Evolutionary conservation across 1,140 invertebrate genomes (phyloP).

Genomic region (Monochamus saltuarius): DNA sequence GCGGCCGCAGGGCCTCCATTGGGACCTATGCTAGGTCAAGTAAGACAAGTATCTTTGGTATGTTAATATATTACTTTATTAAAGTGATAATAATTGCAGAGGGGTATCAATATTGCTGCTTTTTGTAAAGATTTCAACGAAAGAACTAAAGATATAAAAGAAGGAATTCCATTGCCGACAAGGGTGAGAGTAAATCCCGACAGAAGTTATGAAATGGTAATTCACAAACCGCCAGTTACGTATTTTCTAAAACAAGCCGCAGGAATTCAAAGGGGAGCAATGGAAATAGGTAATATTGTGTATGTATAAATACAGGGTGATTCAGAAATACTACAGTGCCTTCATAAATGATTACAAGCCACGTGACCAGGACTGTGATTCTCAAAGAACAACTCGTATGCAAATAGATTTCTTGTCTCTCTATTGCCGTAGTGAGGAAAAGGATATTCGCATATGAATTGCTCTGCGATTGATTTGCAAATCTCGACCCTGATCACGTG

Average conservation of each 20-base stretch:
- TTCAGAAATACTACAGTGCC: too few species aligned
- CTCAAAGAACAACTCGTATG: too few species aligned
- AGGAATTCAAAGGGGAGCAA: conserved; percentile 81
- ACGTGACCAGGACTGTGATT: too few species aligned
- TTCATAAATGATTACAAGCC: too few species aligned
- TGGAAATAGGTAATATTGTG: conserved; percentile 63
- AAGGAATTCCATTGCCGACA: conserved; percentile 87
- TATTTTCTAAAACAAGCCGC: conserved; percentile 95
- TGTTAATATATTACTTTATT: conserved; percentile 2
- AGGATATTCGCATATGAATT: too few species aligned
- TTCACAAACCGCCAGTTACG: conserved; percentile 80
- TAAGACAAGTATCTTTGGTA: conserved; percentile 48
- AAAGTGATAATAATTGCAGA: conserved; percentile 57
- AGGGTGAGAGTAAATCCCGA: conserved; percentile 84
- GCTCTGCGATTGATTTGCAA: too few species aligned
- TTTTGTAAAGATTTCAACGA: conserved; percentile 99
- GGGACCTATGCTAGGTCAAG: conserved; percentile 90
- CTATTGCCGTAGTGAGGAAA: too few species aligned
- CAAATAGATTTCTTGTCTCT: too few species aligned
- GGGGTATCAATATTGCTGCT: conserved; percentile 91
- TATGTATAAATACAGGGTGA: conserved; percentile 19
- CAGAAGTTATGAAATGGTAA: conserved; percentile 78
- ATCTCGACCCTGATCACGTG: too few species aligned
- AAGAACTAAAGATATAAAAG: conserved; percentile 87
- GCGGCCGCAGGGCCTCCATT: conserved; percentile 84